phyloP scores from a whole-genome alignment of 2,113 vertebrate species.

The Chlorodrepanis virens region DNA sequence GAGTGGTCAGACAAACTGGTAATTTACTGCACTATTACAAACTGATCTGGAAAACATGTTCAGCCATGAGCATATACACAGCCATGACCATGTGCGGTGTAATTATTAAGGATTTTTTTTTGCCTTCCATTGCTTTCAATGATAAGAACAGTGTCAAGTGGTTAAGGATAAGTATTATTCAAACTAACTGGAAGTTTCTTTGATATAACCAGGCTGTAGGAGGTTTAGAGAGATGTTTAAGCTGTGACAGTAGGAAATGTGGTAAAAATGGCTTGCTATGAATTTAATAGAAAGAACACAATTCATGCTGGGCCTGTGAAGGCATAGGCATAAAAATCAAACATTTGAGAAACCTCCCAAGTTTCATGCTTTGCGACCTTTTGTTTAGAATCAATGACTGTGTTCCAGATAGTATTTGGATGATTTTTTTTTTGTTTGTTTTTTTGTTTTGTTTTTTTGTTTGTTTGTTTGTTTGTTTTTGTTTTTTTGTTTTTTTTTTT shows the following conservation, averaged over 20 bases:
- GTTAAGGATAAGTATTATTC: not conserved
- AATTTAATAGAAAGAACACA: not conserved
- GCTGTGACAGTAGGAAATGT: not conserved
- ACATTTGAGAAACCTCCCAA: not conserved
- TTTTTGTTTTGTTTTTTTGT: too few species aligned
- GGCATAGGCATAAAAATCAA: not conserved
- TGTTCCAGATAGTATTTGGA: not conserved
- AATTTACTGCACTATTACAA: not conserved
- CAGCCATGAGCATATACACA: not conserved
- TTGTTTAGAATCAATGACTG: not conserved
- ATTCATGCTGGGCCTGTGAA: not conserved
- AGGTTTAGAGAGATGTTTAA: not conserved
- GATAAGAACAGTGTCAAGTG: not conserved
- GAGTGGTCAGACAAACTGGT: not conserved
- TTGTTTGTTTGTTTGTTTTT: too few species aligned
- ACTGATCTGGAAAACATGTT: not conserved
- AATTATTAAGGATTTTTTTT: not conserved
- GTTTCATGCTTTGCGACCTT: not conserved
- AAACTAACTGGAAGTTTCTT: not conserved
- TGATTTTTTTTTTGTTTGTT: too few species aligned
- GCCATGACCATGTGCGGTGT: not conserved
- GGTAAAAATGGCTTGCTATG: not conserved
- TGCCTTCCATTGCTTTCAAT: not conserved
- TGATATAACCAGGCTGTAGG: not conserved
- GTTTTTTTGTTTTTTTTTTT: not conserved